Conservation (phyloP, 2,797 vertebrate genomes). For the Sternarchorhynchus goeldii region DNA sequence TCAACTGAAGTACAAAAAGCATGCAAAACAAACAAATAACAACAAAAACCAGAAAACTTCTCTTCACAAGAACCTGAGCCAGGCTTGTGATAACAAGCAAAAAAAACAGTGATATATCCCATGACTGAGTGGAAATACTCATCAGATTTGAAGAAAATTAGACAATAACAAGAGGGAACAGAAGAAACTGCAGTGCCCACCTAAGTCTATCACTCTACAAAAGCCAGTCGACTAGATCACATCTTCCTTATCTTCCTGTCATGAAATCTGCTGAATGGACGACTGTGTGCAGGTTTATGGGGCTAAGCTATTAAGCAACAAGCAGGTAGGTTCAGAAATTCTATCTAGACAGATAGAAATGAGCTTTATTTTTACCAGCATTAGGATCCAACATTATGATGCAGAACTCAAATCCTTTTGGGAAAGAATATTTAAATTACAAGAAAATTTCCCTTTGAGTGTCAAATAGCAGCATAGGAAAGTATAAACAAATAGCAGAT, state of each 20-base stretch:
- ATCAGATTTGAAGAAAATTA: conserved; percentile 69
- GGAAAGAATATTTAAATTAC: not conserved
- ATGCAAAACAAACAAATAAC: not conserved
- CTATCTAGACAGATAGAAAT: not conserved
- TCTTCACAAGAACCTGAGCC: not conserved
- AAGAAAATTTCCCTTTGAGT: not conserved
- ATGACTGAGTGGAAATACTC: conserved; percentile 47
- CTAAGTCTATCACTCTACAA: conserved; percentile 60
- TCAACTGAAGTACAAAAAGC: not conserved
- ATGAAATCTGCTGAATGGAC: conserved; percentile 65
- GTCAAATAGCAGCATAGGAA: not conserved
- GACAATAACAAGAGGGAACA: conserved; percentile 57
- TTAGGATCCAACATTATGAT: not conserved
- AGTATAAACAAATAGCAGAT: not conserved
- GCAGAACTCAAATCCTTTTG: not conserved
- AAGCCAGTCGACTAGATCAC: conserved; percentile 71
- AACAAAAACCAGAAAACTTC: conserved; percentile 24
- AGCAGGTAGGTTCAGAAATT: conserved; percentile 13
- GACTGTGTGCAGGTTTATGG: conserved; percentile 52
- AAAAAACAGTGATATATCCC: conserved; percentile 31
- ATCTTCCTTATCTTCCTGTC: conserved; percentile 77
- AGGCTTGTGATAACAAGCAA: conserved; percentile 52
- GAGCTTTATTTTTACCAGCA: no score
- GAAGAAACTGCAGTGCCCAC: conserved; percentile 62
- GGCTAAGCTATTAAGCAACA: conserved; percentile 8